Percentiles rank a stretch among this genome's conserved stretches.
Conservation (phyloP, 2,888 invertebrate species). For the Bombylius discolor region DNA sequence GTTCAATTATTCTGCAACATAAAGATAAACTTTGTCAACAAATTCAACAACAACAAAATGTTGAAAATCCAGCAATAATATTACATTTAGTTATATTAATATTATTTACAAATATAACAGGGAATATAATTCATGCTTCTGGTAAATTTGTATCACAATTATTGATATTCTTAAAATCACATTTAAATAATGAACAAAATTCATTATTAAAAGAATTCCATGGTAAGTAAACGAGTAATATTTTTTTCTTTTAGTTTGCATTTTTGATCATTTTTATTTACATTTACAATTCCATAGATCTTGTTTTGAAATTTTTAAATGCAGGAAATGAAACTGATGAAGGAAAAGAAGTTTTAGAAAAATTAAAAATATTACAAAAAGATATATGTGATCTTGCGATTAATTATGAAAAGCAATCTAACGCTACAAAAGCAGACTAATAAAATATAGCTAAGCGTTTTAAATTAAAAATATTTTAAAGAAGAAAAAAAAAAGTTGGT, state of each 20-base stretch:
- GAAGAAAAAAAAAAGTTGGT: no score
- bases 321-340: conserved; percentile 39
- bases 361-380: conserved; percentile 22
- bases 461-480: no score
- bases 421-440: neutral
- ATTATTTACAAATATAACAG: conserved; percentile 67
- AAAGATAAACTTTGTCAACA: conserved; percentile 70
- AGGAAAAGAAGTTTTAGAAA: conserved; percentile 38
- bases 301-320: conserved; percentile 49
- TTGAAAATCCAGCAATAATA: conserved; percentile 63
- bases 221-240: conserved; percentile 43
- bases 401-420: conserved; percentile 21
- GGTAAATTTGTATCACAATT: conserved; percentile 83
- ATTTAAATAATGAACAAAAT: conserved; percentile 53
- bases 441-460: no score
- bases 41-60: conserved; percentile 41
- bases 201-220: conserved; percentile 56
- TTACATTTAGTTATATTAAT: conserved; percentile 65
- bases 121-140: conserved; percentile 79
- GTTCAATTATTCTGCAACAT: conserved; percentile 62
- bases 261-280: neutral
- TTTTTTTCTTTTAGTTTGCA: neutral
- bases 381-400: conserved; percentile 25
- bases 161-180: conserved; percentile 55
- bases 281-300: conserved; percentile 38